Conservation (phyloP, 1,140 invertebrate species). For the Diachasma alloeum region DNA sequence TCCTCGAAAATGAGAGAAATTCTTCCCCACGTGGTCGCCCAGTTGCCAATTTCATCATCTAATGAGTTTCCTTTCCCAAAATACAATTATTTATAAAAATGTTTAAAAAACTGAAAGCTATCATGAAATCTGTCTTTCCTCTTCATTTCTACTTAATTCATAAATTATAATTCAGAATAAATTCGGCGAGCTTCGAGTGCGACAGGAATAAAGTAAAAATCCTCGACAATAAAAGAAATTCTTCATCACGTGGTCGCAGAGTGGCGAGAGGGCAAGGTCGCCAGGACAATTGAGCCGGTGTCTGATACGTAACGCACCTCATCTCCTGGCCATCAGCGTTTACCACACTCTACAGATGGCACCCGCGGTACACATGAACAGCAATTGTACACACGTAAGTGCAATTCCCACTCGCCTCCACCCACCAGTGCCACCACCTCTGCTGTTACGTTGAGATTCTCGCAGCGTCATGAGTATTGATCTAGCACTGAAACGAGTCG, state of each 20-base stretch:
- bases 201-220: neutral
- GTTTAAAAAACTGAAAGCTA: no score
- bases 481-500: slow-evolving; percentile 32
- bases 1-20: no score
- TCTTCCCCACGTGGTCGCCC: no score
- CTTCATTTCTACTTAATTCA: no score
- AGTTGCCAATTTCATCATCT: no score
- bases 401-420: no score
- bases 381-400: neutral
- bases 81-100: no score
- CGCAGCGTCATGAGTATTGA: slow-evolving; percentile 54
- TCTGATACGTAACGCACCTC: neutral
- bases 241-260: neutral
- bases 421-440: no score
- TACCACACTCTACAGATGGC: neutral
- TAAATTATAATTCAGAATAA: no score
- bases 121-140: no score
- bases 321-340: neutral
- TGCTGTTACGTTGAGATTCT: slow-evolving; percentile 38
- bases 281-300: neutral
- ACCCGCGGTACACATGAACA: neutral
- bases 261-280: neutral
- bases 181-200: no score
- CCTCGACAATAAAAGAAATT: neutral
- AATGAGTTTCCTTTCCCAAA: no score